These are phyloP conservation scores for Bagarius yarrelli DNA, from an alignment of 2,113 vertebrate genomes.

Conservation along the genomic window DNA sequence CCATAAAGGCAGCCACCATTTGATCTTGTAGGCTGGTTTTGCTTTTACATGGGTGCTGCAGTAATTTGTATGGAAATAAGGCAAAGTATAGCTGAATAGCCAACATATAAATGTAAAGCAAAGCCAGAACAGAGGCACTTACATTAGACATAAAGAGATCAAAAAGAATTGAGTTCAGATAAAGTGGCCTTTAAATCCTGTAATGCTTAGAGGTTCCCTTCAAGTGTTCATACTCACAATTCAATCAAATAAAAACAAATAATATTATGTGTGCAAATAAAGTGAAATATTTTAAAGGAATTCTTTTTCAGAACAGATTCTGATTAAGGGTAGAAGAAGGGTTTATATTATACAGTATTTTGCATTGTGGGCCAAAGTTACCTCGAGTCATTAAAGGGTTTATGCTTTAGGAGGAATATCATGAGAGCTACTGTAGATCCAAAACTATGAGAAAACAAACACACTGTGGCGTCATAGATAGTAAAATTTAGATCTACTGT, in stretches of 20 bases:
- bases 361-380: neutral
- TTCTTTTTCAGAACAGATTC: neutral
- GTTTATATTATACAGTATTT: neutral
- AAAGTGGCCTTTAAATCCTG: neutral
- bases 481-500: too few relatives aligned
- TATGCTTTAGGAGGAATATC: too few relatives aligned
- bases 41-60: neutral
- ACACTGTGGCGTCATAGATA: too few relatives aligned
- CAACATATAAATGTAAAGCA: neutral
- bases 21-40: neutral
- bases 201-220: neutral
- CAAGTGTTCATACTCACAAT: neutral
- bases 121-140: neutral
- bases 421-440: too few relatives aligned
- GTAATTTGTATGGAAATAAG: conserved; percentile 13
- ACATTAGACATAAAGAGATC: neutral
- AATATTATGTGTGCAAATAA: neutral
- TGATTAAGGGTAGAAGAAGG: neutral
- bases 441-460: too few relatives aligned
- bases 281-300: neutral
- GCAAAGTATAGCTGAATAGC: neutral
- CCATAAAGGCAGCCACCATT: neutral
- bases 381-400: too few relatives aligned
- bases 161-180: neutral
- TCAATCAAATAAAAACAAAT: neutral